phyloP scores from a whole-genome alignment of 2,797 vertebrate species.

The Platalea minor region DNA sequence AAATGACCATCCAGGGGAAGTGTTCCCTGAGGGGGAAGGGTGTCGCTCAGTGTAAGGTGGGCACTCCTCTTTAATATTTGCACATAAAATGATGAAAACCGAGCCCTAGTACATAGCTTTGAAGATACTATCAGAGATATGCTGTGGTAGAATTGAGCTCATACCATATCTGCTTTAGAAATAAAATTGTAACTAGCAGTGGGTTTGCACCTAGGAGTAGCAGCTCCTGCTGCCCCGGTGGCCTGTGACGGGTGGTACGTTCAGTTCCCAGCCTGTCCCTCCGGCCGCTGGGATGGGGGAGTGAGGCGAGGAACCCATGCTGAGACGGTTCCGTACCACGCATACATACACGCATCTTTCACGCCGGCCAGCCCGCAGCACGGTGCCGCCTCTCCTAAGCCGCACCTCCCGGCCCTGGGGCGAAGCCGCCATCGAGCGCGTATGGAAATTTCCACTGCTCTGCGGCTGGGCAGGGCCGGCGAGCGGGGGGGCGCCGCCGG shows the following conservation, averaged over 20 bases:
- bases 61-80: not conserved
- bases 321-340: fast-evolving
- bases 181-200: fast-evolving
- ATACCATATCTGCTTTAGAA: fast-evolving
- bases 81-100: not conserved
- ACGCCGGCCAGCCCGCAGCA: not conserved
- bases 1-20: fast-evolving
- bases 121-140: fast-evolving
- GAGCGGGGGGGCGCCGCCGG: no score
- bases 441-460: constrained; percentile 55
- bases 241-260: fast-evolving
- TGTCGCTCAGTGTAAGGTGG: fast-evolving
- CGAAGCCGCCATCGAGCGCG: fast-evolving
- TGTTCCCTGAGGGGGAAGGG: not conserved
- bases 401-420: not conserved
- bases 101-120: not conserved
- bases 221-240: not conserved
- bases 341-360: no score
- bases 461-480: no score
- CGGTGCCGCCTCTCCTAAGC: not conserved
- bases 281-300: fast-evolving
- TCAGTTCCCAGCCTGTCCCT: no score
- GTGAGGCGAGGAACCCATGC: fast-evolving
- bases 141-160: not conserved
- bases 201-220: fast-evolving